Evolutionary conservation across 2,888 invertebrate genomes (phyloP).

Genomic region (Callyntrura guangdongensis): DNA sequence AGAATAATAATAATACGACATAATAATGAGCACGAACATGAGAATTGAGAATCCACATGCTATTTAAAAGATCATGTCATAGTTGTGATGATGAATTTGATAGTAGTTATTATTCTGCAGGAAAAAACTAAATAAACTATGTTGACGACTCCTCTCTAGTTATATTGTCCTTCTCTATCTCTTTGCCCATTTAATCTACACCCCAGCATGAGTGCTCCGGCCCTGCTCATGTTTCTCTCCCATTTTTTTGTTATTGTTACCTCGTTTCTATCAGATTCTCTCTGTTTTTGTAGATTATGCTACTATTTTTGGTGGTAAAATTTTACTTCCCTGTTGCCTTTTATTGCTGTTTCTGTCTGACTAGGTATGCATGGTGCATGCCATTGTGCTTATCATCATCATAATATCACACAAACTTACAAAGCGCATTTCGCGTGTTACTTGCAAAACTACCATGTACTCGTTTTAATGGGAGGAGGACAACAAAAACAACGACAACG

Average conservation of each 20-base stretch:
- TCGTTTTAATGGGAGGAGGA: slow-evolving; percentile 21
- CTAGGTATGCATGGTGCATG: neutral
- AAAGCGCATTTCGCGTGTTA: slow-evolving; percentile 4
- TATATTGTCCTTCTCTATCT: neutral
- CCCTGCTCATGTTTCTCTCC: slow-evolving; percentile 16
- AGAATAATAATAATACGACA: neutral
- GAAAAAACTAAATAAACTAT: neutral
- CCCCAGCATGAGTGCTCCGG: neutral
- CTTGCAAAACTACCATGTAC: slow-evolving; percentile 25
- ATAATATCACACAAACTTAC: neutral
- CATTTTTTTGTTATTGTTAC: slow-evolving; percentile 23
- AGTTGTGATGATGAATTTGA: slow-evolving; percentile 14
- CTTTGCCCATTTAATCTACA: slow-evolving; percentile 12
- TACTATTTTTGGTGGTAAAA: slow-evolving; percentile 57
- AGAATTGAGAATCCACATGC: slow-evolving; percentile 18
- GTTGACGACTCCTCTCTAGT: slow-evolving; percentile 42
- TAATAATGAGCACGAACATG: neutral
- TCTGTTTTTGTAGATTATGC: slow-evolving; percentile 21
- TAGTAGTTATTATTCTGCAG: slow-evolving; percentile 21
- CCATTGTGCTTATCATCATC: neutral
- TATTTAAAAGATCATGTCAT: slow-evolving; percentile 46
- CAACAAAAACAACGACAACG: slow-evolving; percentile 5
- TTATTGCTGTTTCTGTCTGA: slow-evolving; percentile 28
- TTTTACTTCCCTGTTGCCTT: slow-evolving; percentile 52
- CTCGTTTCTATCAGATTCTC: slow-evolving; percentile 36